Evolutionary conservation across 2,797 vertebrate species (phyloP), one percentile per base, ranked within the genome.

Genomic region (Lagothrix lagotricha): DNA sequence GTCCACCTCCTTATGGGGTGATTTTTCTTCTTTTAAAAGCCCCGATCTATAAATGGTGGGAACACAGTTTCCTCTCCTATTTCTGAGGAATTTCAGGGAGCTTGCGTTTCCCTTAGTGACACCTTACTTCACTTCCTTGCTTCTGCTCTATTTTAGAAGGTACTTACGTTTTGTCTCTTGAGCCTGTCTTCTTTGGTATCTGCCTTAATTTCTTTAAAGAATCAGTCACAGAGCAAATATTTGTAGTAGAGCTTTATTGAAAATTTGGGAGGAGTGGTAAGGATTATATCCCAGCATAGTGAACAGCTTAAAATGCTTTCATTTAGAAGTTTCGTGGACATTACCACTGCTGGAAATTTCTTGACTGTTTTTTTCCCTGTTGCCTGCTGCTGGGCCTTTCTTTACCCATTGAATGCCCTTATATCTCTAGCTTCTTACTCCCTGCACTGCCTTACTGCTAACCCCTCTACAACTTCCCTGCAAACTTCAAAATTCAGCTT

Each of bases 291-390:
- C 20, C 39, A 93, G 52, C 6, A 50, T 46, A 90, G 73, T 24
- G 36, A 96, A 80, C 20, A 89, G 72, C 41, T 96, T 95, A 93
- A 70, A 72, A 82, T 81, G 92, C 13, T 93, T 84, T 97, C 88
- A 61, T 48, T 91, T 93, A 50, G 39, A 84, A 24, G 50, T 88
- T 92, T 30, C 7, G 95, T 90, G 41, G 33, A n/a, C 48, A 39
- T 77, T 84, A 19, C 22, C 57, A 30, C 14, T 73, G 9, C 52
- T 97, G 92, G 80, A 87, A 87, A 73, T 83, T 72, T 50, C 26
- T 90, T 94, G 52, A 30, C 46, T 82, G 0, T 72, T 73, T 36
- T 90, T 48, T 33, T 4, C n/a, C 15, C 28, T 80, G 26, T 72
- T 20, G 30, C 50, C 70, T 90, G 28, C 70, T 57, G 22, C 22